phyloP scores from a whole-genome alignment of 2,113 vertebrate genomes.

The Regulus satrapa region DNA sequence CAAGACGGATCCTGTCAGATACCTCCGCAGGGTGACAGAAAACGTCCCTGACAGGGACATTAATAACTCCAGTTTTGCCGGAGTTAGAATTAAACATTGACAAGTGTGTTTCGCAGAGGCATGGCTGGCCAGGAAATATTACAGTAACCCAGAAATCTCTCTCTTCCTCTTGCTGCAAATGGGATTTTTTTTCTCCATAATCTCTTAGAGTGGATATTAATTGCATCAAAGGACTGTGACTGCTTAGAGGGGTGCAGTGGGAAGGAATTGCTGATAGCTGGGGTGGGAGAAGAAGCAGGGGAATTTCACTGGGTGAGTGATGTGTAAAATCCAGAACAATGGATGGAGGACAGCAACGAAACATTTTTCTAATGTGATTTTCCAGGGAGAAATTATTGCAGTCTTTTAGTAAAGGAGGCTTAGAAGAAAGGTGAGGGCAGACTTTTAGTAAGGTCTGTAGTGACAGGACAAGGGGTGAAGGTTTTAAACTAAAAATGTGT shows the following conservation, averaged over 20 bases:
- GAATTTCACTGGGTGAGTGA: not conserved
- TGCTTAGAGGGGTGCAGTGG: not conserved
- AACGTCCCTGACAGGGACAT: not conserved
- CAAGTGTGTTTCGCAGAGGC: rapidly evolving
- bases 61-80: not conserved
- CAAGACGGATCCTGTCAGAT: not conserved
- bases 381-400: not conserved
- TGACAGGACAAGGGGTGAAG: rapidly evolving
- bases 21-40: not conserved
- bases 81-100: not conserved
- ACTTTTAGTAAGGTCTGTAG: not conserved
- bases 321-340: not conserved
- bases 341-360: not conserved
- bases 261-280: not conserved
- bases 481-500: not conserved
- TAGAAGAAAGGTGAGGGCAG: not conserved
- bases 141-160: not conserved
- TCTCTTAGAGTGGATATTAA: not conserved
- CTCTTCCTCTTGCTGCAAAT: not conserved
- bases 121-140: not conserved
- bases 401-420: not conserved
- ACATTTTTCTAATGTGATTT: not conserved
- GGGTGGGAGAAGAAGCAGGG: not conserved
- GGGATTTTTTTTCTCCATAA: not conserved
- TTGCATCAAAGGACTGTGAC: not conserved